Evolutionary conservation across 2,888 invertebrate genomes (phyloP), one percentile per base, ranked within the genome.

Genomic region (Dasypogon diadema): DNA sequence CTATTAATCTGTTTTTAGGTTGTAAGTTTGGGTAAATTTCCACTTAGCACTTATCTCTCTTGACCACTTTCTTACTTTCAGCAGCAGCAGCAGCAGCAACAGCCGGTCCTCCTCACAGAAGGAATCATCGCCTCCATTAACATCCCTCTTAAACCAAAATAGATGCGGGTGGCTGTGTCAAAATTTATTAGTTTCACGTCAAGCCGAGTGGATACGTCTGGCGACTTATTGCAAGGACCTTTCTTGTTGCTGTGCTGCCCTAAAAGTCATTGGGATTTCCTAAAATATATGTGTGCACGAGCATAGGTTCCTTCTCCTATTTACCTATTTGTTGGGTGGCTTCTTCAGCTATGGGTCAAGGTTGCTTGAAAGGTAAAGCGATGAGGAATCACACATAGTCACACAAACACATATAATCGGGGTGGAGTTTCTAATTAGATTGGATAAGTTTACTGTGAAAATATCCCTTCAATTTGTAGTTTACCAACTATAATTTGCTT

Each of bases 121-220:
- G n/a, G n/a, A n/a, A n/a, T n/a, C n/a, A n/a, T n/a, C n/a, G n/a
- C n/a, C n/a, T n/a, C n/a, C n/a, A n/a, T n/a, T n/a, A n/a, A n/a
- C n/a, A n/a, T n/a, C n/a, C n/a, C n/a, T n/a, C n/a, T n/a, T n/a
- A n/a, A n/a, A n/a, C n/a, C 12, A 51, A 51, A 51, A 51, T 3
- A 51, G 16, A 51, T 51, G 14, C 18, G 18, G 21, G 18, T 21
- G 51, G 5, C 12, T 51, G 8, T 21, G 51, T 51, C 51, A 51
- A 51, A 51, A 21, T 51, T 51, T 51, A 51, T 51, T 16, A 51
- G 51, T 14, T 51, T 51, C 51, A 51, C 51, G 51, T 2, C 12
- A 18, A 51, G 5, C 16, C 5, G 18, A n/a, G 18, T 8, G 16
- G 51, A 51, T 51, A 18, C 6, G 48, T 12, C 8, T 21, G 51